These are phyloP conservation scores for Rallus limicola DNA, from an alignment of 2,113 vertebrate species.

Conservation along the genomic window DNA sequence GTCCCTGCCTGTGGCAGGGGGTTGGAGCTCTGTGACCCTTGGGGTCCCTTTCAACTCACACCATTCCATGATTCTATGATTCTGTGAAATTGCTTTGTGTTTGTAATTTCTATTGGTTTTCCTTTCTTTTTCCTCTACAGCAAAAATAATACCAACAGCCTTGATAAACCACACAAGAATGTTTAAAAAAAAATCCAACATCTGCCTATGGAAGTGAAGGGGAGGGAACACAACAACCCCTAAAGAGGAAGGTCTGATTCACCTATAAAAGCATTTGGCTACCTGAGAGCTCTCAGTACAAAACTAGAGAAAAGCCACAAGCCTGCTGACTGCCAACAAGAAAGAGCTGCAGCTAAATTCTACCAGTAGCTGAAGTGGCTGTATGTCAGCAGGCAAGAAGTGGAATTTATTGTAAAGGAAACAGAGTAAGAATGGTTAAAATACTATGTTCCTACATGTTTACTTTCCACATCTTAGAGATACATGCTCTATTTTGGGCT, in stretches of 20 bases:
- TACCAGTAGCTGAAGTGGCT: background rate
- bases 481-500: background rate
- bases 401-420: background rate
- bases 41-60: too few species aligned
- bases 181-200: background rate
- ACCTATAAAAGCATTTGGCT: background rate
- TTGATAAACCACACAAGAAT: background rate
- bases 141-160: background rate
- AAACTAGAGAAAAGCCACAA: background rate
- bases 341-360: background rate
- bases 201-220: background rate
- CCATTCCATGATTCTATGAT: too few species aligned
- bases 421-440: background rate
- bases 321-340: background rate
- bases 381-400: background rate
- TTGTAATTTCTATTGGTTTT: background rate
- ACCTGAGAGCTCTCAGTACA: background rate
- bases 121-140: background rate
- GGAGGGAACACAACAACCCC: accelerated
- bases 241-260: background rate
- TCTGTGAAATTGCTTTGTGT: background rate
- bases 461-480: background rate
- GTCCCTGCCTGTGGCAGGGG: too few species aligned
- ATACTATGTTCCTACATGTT: background rate
- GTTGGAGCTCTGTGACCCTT: too few species aligned